Evolutionary conservation across 2,797 vertebrate species (phyloP), one percentile per base, ranked within the genome.

Genomic region (Pseudotriccus pelzelni): DNA sequence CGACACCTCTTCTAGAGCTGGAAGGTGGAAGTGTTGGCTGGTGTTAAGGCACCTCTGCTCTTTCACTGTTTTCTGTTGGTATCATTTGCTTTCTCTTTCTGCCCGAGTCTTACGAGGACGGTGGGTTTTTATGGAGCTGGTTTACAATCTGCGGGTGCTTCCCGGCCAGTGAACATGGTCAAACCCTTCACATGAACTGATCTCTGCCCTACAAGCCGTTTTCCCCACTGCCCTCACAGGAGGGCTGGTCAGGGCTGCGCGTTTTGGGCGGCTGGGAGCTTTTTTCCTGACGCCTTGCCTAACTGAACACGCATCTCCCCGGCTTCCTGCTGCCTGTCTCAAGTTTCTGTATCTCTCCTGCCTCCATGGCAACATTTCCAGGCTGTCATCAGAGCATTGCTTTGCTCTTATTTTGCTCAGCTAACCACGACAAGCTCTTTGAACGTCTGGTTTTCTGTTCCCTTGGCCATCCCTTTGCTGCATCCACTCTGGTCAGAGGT

Each of bases 291-390:
- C 0, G 0, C 55, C 59, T 47, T 82, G 24, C 84, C 75, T 43
- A 47, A 43, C 24, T 47, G 74, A 74, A n/a, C 14, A 14, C 1
- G 0, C 62, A 53, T 78, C 77, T 93, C 69, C 67, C 55, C 4
- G 9, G 69, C 41, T 91, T 50, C 70, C 67, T 76, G 58, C 58
- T 94, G 86, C 66, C 59, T 76, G 39, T 78, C 89, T 82, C 47
- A 74, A 80, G 81, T 82, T 94, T 92, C 83, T 84, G 34, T 90
- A 17, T 59, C 84, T 87, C 44, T 89, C 68, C 78, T 79, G 92
- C 89, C 84, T 94, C 87, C 64, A 80, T 93, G 87, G 92, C 81
- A 96, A 93, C 90, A 52, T 82, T 93, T 90, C 62, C 44, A 74
- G 67, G 52, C 94, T 93, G 81, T 87, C 72, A 43, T 84, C 0